These are phyloP conservation scores for Heliconius nattereri DNA, from an alignment of 1,140 invertebrate species.

Conservation along the genomic window DNA sequence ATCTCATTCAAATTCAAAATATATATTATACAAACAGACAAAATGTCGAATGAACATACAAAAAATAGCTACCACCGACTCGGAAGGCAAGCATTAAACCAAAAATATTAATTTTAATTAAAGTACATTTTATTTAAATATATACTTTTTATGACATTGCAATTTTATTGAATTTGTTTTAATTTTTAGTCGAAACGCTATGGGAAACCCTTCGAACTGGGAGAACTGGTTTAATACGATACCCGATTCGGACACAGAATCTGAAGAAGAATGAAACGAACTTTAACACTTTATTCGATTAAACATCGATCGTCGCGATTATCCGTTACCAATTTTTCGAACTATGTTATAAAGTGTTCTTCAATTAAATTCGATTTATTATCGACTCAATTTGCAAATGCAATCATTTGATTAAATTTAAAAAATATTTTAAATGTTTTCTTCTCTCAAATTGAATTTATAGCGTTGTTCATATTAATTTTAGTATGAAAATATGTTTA, in stretches of 20 bases:
- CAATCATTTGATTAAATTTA: background rate
- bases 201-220: slow-evolving; percentile 73
- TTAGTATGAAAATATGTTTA: slow-evolving; percentile 19
- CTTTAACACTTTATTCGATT: slow-evolving; percentile 8
- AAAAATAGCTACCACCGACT: too few relatives aligned
- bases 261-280: slow-evolving; percentile 64
- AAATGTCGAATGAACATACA: too few relatives aligned
- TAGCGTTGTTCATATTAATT: background rate
- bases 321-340: slow-evolving; percentile 1
- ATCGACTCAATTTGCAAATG: background rate
- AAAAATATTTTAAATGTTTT: background rate
- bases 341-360: background rate
- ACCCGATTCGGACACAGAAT: slow-evolving; percentile 72
- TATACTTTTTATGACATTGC: too few relatives aligned
- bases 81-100: too few relatives aligned
- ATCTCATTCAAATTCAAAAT: too few relatives aligned
- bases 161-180: background rate
- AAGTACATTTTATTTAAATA: too few relatives aligned
- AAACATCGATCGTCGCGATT: slow-evolving; percentile 2
- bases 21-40: too few relatives aligned
- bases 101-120: too few relatives aligned
- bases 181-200: slow-evolving; percentile 52
- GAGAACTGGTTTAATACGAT: slow-evolving; percentile 78
- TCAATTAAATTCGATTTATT: background rate
- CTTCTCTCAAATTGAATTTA: background rate